Evolutionary conservation across 2,113 vertebrate species (phyloP).

Genomic region (Lathamus discolor): DNA sequence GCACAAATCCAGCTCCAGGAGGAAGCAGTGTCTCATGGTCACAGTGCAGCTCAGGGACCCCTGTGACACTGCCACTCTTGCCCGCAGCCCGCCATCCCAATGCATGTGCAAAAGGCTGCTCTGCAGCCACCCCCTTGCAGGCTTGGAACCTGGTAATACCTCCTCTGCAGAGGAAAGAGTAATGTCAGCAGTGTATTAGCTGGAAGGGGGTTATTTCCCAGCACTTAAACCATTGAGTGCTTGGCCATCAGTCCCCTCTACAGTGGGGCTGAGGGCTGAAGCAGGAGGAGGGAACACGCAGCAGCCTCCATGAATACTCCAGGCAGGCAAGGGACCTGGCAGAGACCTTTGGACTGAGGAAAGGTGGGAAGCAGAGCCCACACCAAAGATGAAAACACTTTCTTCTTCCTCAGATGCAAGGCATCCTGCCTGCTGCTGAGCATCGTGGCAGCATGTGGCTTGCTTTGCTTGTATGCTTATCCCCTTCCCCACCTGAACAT

Average conservation of each 20-base stretch:
- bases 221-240: neutral
- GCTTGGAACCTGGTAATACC: neutral
- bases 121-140: neutral
- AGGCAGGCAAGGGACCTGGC: neutral
- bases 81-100: neutral
- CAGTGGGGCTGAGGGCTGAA: neutral
- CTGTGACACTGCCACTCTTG: neutral
- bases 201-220: neutral
- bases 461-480: neutral
- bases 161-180: neutral
- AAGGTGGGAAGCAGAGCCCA: neutral
- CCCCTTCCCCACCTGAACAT: neutral
- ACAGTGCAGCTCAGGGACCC: neutral
- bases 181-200: neutral
- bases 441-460: fast-evolving
- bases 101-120: fast-evolving
- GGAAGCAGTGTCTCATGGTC: neutral
- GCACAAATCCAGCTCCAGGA: neutral
- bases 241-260: neutral
- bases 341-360: neutral
- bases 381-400: neutral
- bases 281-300: neutral
- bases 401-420: neutral
- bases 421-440: neutral
- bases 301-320: neutral